Evolutionary conservation across 2,797 vertebrate species (phyloP).

Genomic region (Masticophis lateralis): DNA sequence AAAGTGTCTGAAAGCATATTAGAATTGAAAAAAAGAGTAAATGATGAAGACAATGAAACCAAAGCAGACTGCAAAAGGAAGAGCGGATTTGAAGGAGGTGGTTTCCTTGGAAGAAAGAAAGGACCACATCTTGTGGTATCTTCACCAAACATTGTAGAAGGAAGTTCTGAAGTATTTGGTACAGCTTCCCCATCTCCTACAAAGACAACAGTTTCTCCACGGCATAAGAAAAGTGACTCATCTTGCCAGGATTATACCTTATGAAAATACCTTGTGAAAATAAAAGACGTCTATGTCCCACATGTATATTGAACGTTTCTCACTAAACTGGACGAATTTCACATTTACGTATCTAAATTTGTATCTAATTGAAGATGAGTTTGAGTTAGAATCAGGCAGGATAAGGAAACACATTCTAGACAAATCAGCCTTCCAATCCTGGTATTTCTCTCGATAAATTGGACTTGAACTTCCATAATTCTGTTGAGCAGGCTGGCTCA

Average conservation of each 20-base stretch:
- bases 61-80: constrained; percentile 83
- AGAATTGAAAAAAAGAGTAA: constrained; percentile 78
- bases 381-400: constrained; percentile 34
- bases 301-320: constrained; percentile 20
- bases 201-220: constrained; percentile 84
- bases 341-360: constrained; percentile 41
- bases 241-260: constrained; percentile 81
- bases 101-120: constrained; percentile 86
- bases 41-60: constrained; percentile 83
- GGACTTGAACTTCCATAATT: neutral
- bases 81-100: constrained; percentile 83
- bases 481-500: neutral
- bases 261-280: constrained; percentile 51
- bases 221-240: constrained; percentile 82
- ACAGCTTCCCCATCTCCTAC: constrained; percentile 90
- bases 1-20: constrained; percentile 74
- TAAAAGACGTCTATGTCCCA: constrained; percentile 10
- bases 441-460: neutral
- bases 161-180: constrained; percentile 84
- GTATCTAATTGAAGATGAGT: constrained; percentile 35
- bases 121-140: constrained; percentile 80
- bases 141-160: constrained; percentile 74
- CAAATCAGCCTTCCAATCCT: neutral
- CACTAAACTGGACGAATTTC: constrained; percentile 36
- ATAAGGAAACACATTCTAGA: constrained; percentile 27